Conservation (phyloP, 2,797 vertebrate genomes). For the Melanotaenia pygmaea region DNA sequence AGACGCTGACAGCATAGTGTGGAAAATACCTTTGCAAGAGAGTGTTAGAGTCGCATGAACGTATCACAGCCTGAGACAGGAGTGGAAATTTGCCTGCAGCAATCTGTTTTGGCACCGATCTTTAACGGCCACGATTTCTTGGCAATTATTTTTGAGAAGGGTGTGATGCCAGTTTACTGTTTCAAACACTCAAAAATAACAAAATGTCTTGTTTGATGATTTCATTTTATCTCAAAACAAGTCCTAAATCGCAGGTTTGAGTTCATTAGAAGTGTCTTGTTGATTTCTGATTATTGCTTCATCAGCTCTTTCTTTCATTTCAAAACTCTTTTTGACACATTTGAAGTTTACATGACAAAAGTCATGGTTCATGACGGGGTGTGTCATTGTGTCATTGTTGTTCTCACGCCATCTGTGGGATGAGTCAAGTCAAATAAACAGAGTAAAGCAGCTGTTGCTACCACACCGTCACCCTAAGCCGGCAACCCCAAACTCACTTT, state of each 20-base stretch:
- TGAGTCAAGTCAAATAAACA: slow-evolving; percentile 52
- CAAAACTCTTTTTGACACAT: background rate
- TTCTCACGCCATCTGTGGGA: slow-evolving; percentile 29
- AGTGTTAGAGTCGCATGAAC: slow-evolving; percentile 30
- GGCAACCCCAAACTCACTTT: slow-evolving; percentile 1
- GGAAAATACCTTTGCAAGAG: slow-evolving; percentile 48
- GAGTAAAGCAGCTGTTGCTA: slow-evolving; percentile 43
- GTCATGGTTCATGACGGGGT: background rate
- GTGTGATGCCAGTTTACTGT: background rate
- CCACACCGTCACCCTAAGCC: slow-evolving; percentile 41
- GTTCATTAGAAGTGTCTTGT: background rate
- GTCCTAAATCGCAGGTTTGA: background rate
- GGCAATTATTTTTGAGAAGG: slow-evolving; percentile 17
- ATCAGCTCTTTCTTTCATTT: too few relatives aligned
- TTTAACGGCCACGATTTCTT: background rate
- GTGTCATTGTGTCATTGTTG: background rate
- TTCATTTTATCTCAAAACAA: background rate
- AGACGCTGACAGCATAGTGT: slow-evolving; percentile 30
- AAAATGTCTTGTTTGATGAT: background rate
- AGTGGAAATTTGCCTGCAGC: slow-evolving; percentile 3
- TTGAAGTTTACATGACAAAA: background rate
- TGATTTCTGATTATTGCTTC: background rate
- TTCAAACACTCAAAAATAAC: background rate
- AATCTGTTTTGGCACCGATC: background rate
- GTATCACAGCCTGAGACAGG: background rate